Conservation (phyloP, 2,797 vertebrate genomes). For the Silurus lanzhouensis region DNA sequence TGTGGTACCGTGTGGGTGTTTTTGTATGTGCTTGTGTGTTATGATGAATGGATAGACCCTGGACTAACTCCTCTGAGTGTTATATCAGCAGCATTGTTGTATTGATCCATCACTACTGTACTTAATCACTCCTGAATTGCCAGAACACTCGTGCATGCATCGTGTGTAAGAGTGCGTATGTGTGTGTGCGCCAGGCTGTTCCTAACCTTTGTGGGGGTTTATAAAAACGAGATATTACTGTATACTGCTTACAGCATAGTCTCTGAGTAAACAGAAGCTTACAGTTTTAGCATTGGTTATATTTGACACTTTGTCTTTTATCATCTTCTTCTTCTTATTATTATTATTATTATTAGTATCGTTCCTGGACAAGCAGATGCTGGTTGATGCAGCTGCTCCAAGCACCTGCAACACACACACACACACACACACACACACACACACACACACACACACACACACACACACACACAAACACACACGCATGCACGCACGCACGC, state of each 20-base stretch:
- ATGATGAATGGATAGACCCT: constrained; percentile 50
- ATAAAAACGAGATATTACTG: neutral
- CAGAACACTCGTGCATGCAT: constrained; percentile 19
- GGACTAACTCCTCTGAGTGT: constrained; percentile 44
- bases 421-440: no score
- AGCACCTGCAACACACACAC: constrained; percentile 64
- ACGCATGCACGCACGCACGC: constrained; percentile 16
- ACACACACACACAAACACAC: constrained; percentile 21
- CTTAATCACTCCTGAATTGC: constrained; percentile 49
- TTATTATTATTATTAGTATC: constrained; percentile 43
- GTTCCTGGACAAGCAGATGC: constrained; percentile 44
- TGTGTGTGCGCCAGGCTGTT: neutral
- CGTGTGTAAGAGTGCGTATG: neutral
- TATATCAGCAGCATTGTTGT: constrained; percentile 55
- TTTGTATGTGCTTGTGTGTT: constrained; percentile 31
- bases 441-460: neutral
- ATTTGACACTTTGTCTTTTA: constrained; percentile 49
- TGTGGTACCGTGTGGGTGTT: constrained; percentile 35
- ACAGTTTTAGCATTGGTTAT: constrained; percentile 30
- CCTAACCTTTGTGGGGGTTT: constrained; percentile 18
- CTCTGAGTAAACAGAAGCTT: constrained; percentile 36
- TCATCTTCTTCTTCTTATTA: constrained; percentile 46
- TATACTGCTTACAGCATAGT: constrained; percentile 33
- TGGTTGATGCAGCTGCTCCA: constrained; percentile 62
- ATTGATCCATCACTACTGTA: constrained; percentile 50